Base-by-base conservation (phyloP, 2,797 vertebrate genomes). In the Mallotus villosus region DNA sequence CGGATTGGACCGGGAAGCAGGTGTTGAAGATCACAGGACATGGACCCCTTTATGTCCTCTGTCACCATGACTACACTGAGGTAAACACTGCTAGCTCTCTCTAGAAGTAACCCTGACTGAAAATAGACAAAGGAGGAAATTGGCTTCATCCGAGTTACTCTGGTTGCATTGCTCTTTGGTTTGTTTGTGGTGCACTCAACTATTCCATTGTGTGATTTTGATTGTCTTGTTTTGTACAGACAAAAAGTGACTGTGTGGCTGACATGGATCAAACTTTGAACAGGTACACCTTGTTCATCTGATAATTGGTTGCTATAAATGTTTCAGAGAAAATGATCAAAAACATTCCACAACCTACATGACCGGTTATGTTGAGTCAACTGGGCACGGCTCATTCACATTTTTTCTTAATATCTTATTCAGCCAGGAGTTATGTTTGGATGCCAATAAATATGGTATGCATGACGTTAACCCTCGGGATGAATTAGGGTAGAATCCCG, bases 1-100 rank as follows among this genome's bases (percentile, higher is more conserved):
- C 87, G 62, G 87, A 87, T 62, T 92, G 91, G 91, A 91, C 84
- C 1, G 89, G 85, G 34, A 82, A 86, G 22, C 80, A 88, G 53
- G 84, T 90, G 0, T 74, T 92, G 66, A 68, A 71, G 74, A 83
- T 87, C 63, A 79, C 76, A 22, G 83, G 71, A 60, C 78, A 85
- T 0, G 78, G 88, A 6, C 74, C 82, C 58, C 46, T 92, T 12
- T 90, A 90, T 46, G 74, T 92, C 70, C 74, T 90, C 70, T 74
- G 81, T 74, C 80, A 86, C 51, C 82, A 78, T 11, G 82, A 85
- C 9, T 37, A 57, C 53, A 11, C 58, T 17, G 73, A 89, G 86
- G 91, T 90, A 60, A 61, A 46, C 5, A 21, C 66, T 65, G 63
- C n/a, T 19, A 11, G 5, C 51, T 24, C 4, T 25, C 14, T 22